A percentile compares a stretch with the other conserved stretches of the same genome.
phyloP scores from a whole-genome alignment of 2,888 invertebrate species.

The Augochlorella aurata region DNA sequence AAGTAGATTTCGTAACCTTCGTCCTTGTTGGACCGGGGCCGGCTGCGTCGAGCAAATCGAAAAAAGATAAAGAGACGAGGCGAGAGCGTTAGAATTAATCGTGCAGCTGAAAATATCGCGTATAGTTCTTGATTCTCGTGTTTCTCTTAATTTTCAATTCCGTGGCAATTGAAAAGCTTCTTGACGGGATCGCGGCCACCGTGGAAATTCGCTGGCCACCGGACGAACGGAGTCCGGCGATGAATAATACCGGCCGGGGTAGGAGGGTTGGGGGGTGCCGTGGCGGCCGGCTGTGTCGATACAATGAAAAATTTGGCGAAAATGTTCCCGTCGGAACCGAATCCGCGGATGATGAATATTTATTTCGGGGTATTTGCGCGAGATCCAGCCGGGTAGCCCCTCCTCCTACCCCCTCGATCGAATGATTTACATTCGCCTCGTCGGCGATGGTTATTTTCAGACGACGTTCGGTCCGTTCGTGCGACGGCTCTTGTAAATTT shows the following conservation, averaged over 20 bases:
- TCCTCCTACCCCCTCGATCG: conserved; percentile 2
- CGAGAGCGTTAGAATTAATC: not conserved
- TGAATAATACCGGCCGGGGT: not conserved
- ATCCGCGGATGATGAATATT: conserved; percentile 35
- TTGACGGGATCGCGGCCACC: not conserved
- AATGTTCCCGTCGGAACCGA: not conserved
- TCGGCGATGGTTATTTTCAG: conserved; percentile 26
- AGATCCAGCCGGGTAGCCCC: not conserved
- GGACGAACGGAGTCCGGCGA: not conserved
- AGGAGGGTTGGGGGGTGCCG: not conserved
- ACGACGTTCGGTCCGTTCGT: conserved; percentile 8
- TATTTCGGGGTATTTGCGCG: conserved; percentile 24
- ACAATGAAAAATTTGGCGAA: conserved; percentile 13
- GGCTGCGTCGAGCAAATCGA: not conserved
- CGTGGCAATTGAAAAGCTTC: not conserved
- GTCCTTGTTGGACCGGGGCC: not conserved
- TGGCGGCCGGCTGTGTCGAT: not conserved
- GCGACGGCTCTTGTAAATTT: conserved; percentile 29
- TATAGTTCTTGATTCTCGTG: not conserved
- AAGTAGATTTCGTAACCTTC: conserved; percentile 2
- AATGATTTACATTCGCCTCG: conserved; percentile 26
- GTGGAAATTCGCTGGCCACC: not conserved
- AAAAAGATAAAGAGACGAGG: not conserved
- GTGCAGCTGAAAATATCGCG: not conserved
- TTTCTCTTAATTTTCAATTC: not conserved